Evolutionary conservation across 2,888 invertebrate genomes (phyloP), one percentile per base, ranked within the genome.

Genomic region (Plebejus anna): DNA sequence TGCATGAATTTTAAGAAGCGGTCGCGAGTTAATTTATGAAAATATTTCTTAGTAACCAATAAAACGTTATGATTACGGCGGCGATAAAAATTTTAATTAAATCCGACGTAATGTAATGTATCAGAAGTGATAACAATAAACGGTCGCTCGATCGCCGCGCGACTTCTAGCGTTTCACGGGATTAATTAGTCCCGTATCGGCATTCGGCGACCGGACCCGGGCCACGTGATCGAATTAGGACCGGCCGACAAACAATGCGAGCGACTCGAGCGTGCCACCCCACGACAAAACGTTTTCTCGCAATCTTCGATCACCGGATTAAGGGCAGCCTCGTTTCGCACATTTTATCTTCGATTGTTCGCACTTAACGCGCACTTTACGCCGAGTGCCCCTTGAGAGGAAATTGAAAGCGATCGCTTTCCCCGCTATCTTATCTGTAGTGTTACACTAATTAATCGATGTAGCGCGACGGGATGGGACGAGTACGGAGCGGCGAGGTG

Each of bases 271-370:
- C 90, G 88, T 84, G 85, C 89, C 90, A 92, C 94, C 93, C 93
- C 88, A 92, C 92, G 92, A 92, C 94, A 92, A 93, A 94, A 91
- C 92, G 92, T 90, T 94, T 94, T 90, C 91, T 90, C 89, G 92
- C 93, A 94, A 94, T 94, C 93, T 93, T 91, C 92, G 94, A 94
- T 93, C 94, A 90, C 91, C 89, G 91, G 93, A 93, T 94, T 93
- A 93, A 93, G 93, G 94, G 94, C 81, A 83, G 89, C 88, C 89
- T 88, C 90, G 90, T 91, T 90, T 92, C 91, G 91, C 91, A 92
- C 92, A 91, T 92, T 92, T 94, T 94, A 94, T 94, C 94, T 93
- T 87, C 94, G 92, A 93, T 94, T 94, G 94, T 93, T 89, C 92
- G 90, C 94, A 93, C 93, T 94, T 92, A 92, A 92, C 92, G 92